These are phyloP conservation scores for Eupithecia insigniata DNA, from an alignment of 2,888 invertebrate species.

Conservation along the genomic window DNA sequence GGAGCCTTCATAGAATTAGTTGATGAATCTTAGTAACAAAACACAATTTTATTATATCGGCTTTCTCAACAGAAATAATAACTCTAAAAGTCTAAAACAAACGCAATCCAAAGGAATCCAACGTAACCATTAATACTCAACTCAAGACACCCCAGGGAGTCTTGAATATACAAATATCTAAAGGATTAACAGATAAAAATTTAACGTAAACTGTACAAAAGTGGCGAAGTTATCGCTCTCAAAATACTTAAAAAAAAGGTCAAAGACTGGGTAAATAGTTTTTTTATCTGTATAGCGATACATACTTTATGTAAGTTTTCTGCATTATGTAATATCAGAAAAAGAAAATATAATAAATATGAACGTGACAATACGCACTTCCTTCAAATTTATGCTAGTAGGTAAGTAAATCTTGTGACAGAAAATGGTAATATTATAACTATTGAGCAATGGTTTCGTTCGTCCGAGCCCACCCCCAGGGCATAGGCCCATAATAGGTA, in stretches of 20 bases:
- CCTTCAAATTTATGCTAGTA: not conserved
- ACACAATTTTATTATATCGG: not conserved
- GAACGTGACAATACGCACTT: not conserved
- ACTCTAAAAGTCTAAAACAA: not conserved
- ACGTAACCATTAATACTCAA: not conserved
- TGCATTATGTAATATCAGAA: too few species aligned
- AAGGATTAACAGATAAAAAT: not conserved
- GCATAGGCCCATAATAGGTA: not conserved
- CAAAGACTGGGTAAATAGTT: not conserved
- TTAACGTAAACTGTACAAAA: not conserved
- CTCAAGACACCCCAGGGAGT: not conserved
- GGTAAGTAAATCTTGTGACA: not conserved
- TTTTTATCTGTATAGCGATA: not conserved
- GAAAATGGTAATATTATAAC: not conserved
- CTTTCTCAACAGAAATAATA: not conserved
- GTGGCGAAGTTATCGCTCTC: not conserved
- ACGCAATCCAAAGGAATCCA: not conserved
- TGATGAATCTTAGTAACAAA: not conserved
- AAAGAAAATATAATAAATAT: not conserved
- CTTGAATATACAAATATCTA: not conserved
- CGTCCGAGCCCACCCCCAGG: too few species aligned
- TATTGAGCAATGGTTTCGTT: not conserved
- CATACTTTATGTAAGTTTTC: too few species aligned
- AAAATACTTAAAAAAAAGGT: not conserved
- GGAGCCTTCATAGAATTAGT: too few species aligned